phyloP scores from a whole-genome alignment of 2,113 vertebrate species.

The Panthera leo region DNA sequence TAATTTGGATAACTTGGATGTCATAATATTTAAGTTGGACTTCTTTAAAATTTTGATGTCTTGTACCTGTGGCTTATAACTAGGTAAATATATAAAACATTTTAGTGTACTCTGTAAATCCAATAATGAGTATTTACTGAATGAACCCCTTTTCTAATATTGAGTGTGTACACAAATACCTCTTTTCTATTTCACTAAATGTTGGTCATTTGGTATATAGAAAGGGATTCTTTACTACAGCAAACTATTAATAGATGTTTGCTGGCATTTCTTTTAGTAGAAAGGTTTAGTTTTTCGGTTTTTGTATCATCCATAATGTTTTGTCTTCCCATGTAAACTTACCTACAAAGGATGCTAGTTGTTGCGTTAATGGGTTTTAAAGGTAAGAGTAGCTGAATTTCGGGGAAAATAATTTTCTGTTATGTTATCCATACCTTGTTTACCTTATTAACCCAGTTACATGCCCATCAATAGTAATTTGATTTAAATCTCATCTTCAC shows the following conservation, averaged over 20 bases:
- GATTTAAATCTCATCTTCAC: constrained; percentile 31
- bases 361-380: neutral
- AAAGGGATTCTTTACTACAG: neutral
- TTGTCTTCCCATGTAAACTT: neutral
- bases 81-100: constrained; percentile 41
- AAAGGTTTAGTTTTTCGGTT: constrained; percentile 37
- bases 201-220: constrained; percentile 15
- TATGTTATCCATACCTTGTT: neutral
- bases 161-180: neutral
- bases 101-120: constrained; percentile 39
- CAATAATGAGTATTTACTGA: constrained; percentile 17
- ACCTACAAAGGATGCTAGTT: neutral
- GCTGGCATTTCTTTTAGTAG: neutral
- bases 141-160: constrained; percentile 16
- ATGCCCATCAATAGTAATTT: neutral
- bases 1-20: constrained; percentile 38
- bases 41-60: constrained; percentile 43
- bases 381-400: neutral
- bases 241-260: neutral
- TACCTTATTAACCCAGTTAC: neutral
- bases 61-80: constrained; percentile 30
- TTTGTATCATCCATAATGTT: neutral
- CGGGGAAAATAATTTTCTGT: neutral
- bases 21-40: constrained; percentile 29
- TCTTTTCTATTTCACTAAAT: neutral